phyloP scores from a whole-genome alignment of 2,113 vertebrate genomes.

The Phoenicopterus ruber region DNA sequence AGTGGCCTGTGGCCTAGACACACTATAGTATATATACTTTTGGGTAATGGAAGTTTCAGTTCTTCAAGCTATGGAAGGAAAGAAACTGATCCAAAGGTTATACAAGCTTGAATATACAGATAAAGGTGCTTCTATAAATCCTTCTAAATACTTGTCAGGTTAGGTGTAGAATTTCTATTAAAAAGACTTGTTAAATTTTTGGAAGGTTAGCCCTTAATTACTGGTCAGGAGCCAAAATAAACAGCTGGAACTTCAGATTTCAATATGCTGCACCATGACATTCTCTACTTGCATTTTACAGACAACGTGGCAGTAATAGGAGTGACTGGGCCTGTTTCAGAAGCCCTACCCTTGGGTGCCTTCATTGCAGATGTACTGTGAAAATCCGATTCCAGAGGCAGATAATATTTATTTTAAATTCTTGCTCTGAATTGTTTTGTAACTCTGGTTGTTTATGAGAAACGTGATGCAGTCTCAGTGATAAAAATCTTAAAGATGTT shows the following conservation, averaged over 20 bases:
- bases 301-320: background rate
- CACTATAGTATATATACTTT: background rate
- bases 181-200: background rate
- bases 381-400: background rate
- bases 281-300: background rate
- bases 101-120: background rate
- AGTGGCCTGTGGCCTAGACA: background rate
- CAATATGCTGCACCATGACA: background rate
- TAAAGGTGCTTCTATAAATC: background rate
- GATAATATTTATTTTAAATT: background rate
- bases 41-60: background rate
- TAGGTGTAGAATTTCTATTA: background rate
- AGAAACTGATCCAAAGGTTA: background rate
- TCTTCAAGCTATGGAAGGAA: background rate
- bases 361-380: background rate
- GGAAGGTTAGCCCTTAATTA: background rate
- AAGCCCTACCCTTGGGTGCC: background rate
- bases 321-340: background rate
- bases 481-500: background rate
- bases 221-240: background rate
- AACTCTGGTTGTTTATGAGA: background rate
- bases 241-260: background rate
- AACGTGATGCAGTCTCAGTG: background rate
- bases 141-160: background rate
- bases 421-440: background rate